phyloP scores from a whole-genome alignment of 92 coral and sea anemone genomes.

The Ricordea florida region DNA sequence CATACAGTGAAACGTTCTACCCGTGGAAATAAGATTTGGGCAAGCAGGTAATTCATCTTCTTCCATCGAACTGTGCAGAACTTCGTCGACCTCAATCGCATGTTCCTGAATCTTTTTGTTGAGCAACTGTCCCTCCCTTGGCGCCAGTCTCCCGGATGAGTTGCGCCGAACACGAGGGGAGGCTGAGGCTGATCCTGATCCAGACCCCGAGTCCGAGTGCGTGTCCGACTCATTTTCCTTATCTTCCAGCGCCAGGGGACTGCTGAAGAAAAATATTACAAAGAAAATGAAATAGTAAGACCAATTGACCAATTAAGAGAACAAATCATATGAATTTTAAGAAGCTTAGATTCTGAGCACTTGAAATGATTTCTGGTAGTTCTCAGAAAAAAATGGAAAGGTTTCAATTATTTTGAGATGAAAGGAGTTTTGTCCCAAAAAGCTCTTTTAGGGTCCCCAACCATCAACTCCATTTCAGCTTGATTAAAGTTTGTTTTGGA shows the following conservation, averaged over 20 bases:
- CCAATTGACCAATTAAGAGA: too few relatives aligned
- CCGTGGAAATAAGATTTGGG: conserved; percentile 46
- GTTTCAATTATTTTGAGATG: too few relatives aligned
- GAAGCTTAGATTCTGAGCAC: too few relatives aligned
- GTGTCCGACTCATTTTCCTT: conserved; percentile 32
- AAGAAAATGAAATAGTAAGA: too few relatives aligned
- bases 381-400: too few relatives aligned
- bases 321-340: too few relatives aligned
- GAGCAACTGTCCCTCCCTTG: conserved; percentile 80
- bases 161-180: conserved; percentile 12
- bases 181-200: neutral
- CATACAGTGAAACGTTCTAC: conserved; percentile 54
- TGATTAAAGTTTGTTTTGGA: too few relatives aligned
- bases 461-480: too few relatives aligned
- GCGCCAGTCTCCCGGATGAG: conserved; percentile 80
- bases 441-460: too few relatives aligned
- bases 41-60: conserved; percentile 63
- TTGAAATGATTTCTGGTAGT: too few relatives aligned
- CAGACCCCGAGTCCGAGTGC: conserved; percentile 3
- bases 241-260: conserved; percentile 5
- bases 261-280: neutral
- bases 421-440: too few relatives aligned
- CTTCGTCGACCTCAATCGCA: conserved; percentile 88
- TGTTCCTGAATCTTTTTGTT: conserved; percentile 80
- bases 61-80: conserved; percentile 87